These are phyloP conservation scores for Callospermophilus lateralis DNA, from an alignment of 2,113 vertebrate species.

Conservation along the genomic window DNA sequence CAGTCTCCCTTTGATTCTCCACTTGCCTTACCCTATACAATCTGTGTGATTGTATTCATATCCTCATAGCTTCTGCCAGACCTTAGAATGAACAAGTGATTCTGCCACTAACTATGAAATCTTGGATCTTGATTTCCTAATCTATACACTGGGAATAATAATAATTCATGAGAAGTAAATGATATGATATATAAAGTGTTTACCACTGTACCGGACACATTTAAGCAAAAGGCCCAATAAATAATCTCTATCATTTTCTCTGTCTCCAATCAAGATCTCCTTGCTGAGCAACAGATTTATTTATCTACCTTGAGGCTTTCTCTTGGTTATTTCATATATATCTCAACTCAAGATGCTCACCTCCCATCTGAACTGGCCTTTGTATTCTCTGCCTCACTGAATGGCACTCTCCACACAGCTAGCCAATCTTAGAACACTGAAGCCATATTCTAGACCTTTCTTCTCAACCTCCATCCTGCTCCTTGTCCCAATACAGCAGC, in stretches of 20 bases:
- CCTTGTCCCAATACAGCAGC: not conserved
- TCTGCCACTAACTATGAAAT: not conserved
- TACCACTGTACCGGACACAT: conserved; percentile 2
- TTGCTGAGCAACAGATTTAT: conserved; percentile 15
- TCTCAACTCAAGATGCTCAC: conserved; percentile 19
- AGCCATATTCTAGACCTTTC: not conserved
- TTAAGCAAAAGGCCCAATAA: conserved; percentile 54
- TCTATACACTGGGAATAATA: conserved; percentile 17
- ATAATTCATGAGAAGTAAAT: conserved; percentile 50
- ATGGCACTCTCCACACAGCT: not conserved
- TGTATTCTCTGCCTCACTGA: not conserved
- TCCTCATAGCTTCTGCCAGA: not conserved
- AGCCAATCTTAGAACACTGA: conserved; percentile 38
- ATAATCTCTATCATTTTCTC: conserved; percentile 17
- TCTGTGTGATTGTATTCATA: conserved; percentile 2
- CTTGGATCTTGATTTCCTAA: conserved; percentile 11
- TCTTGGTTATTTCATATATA: not conserved
- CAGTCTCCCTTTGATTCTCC: not conserved
- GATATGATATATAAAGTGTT: not conserved
- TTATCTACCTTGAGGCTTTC: not conserved
- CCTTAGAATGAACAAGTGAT: conserved; percentile 17
- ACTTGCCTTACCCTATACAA: not conserved
- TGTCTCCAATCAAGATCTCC: not conserved
- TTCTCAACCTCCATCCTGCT: not conserved
- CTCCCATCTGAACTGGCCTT: not conserved